phyloP scores from a whole-genome alignment of 2,888 invertebrate species.

The Altica lythri region DNA sequence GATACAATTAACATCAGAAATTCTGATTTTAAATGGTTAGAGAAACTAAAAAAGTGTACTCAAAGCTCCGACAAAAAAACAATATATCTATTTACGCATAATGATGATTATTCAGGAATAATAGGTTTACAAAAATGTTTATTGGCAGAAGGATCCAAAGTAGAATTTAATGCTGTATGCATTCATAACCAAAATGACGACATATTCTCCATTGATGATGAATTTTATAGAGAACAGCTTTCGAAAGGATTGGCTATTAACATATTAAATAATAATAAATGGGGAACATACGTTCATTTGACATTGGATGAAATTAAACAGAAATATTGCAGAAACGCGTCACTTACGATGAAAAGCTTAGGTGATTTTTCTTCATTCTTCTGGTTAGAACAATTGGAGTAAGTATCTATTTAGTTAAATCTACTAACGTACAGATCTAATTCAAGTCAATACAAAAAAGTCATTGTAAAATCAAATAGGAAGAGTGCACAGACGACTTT shows the following conservation, averaged over 20 bases:
- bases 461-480: too few species aligned
- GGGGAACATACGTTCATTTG: constrained; percentile 41
- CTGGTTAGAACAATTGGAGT: constrained; percentile 72
- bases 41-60: constrained; percentile 48
- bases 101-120: constrained; percentile 36
- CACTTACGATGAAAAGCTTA: constrained; percentile 16
- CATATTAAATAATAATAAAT: constrained; percentile 34
- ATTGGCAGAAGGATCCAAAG: constrained; percentile 25
- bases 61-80: constrained; percentile 16
- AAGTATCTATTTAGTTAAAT: too few species aligned
- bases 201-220: constrained; percentile 33
- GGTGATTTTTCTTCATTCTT: constrained; percentile 82
- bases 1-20: constrained; percentile 24
- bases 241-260: constrained; percentile 39
- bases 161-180: constrained; percentile 35
- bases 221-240: constrained; percentile 37
- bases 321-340: constrained; percentile 56
- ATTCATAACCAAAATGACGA: constrained; percentile 33
- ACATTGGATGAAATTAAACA: constrained; percentile 26
- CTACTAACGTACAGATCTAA: too few species aligned
- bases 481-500: too few species aligned
- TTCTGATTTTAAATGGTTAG: constrained; percentile 37
- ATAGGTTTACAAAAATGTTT: constrained; percentile 40
- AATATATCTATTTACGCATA: constrained; percentile 31
- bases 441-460: too few species aligned